Evolutionary conservation across 2,797 vertebrate genomes (phyloP).

Genomic region (Microcaecilia unicolor): DNA sequence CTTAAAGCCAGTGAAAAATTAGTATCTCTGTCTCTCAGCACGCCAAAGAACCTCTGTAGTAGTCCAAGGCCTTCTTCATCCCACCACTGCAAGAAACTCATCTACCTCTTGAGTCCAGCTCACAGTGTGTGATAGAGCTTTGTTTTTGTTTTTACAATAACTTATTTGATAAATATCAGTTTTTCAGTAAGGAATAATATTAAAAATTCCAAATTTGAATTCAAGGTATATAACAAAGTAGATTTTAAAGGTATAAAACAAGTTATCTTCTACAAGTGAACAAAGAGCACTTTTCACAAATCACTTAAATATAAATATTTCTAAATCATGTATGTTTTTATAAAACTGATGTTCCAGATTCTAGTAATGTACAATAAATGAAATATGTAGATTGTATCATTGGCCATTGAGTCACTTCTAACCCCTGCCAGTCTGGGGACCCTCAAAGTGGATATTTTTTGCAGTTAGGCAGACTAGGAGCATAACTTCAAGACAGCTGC

Average conservation of each 20-base stretch:
- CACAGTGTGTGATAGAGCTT: background rate
- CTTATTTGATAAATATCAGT: too few relatives aligned
- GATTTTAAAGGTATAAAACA: background rate
- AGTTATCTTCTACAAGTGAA: accelerated
- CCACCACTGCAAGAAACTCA: slow-evolving; percentile 39
- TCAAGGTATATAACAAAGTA: background rate
- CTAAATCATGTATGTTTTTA: background rate
- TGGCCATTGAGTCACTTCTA: background rate
- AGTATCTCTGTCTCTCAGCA: slow-evolving; percentile 7
- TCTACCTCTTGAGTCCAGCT: slow-evolving; percentile 28
- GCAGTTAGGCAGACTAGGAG: too few relatives aligned
- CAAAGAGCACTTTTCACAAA: accelerated
- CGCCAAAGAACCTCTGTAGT: background rate
- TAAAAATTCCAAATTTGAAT: background rate
- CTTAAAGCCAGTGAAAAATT: slow-evolving; percentile 46
- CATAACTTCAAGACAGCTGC: too few relatives aligned
- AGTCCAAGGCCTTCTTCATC: slow-evolving; percentile 10
- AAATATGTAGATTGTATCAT: background rate
- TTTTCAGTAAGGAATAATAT: too few relatives aligned
- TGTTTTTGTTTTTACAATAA: too few relatives aligned
- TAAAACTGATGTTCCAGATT: background rate
- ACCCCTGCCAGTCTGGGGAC: too few relatives aligned
- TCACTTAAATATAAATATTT: background rate
- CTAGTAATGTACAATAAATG: background rate
- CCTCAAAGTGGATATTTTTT: too few relatives aligned